Conservation (phyloP, 2,113 vertebrate species). For the Arizona elegans region DNA sequence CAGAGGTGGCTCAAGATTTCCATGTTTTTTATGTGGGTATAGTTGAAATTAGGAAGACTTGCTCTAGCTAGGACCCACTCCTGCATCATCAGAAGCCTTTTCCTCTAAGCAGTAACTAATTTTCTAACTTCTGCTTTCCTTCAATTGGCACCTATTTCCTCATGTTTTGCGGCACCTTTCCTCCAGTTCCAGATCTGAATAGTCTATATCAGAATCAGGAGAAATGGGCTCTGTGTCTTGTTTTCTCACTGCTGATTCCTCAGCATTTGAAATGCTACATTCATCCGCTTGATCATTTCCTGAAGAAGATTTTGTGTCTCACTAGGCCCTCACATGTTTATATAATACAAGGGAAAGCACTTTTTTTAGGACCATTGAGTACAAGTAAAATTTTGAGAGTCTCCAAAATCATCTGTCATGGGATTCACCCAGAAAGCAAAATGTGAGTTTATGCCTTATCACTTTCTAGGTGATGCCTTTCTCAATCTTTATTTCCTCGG, state of each 20-base stretch:
- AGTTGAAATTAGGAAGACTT: neutral
- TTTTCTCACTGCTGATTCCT: neutral
- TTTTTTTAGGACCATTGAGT: neutral
- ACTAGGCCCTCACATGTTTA: neutral
- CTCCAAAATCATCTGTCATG: neutral
- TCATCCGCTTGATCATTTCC: neutral
- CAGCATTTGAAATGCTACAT: neutral
- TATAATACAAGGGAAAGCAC: neutral
- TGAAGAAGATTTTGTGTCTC: neutral
- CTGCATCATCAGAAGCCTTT: neutral
- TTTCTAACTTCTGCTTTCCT: neutral
- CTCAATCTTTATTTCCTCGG: neutral
- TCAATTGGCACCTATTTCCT: neutral
- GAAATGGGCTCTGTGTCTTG: neutral
- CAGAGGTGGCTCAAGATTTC: neutral
- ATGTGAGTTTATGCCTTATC: neutral
- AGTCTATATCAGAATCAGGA: neutral
- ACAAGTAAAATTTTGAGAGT: neutral
- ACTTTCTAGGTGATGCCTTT: neutral
- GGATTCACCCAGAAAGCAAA: neutral
- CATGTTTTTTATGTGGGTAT: neutral
- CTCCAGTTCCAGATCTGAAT: neutral
- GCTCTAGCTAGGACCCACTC: neutral
- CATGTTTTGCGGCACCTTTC: neutral
- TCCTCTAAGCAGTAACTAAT: neutral